Evolutionary conservation across 2,888 invertebrate species (phyloP).

Genomic region (Encarsia formosa): DNA sequence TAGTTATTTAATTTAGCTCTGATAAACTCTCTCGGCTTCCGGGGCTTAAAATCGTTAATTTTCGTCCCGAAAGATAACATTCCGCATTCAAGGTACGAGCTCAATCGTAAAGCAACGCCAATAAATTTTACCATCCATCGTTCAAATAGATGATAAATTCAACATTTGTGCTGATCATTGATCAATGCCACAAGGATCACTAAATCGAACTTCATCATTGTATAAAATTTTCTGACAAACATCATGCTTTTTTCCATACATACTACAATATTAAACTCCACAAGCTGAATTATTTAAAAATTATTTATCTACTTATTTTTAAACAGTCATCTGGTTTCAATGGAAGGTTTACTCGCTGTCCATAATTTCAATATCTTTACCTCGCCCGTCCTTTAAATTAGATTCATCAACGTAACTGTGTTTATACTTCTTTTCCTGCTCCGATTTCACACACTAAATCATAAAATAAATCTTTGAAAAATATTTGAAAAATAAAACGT

Average conservation of each 20-base stretch:
- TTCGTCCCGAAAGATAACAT: conserved; percentile 10
- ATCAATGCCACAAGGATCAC: conserved; percentile 23
- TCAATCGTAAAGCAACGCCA: conserved; percentile 1
- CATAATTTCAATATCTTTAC: conserved; percentile 41
- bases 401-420: conserved; percentile 48
- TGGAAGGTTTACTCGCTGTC: conserved; percentile 44
- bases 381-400: conserved; percentile 40
- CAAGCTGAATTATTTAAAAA: conserved; percentile 31
- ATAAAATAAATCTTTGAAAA: conserved; percentile 19
- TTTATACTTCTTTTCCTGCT: conserved; percentile 46
- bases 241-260: conserved; percentile 21
- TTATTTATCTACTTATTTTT: conserved; percentile 30
- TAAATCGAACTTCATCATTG: conserved; percentile 36
- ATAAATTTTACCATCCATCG: conserved; percentile 3
- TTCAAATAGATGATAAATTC: conserved; percentile 14
- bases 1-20: conserved; percentile 25
- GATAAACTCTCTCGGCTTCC: conserved; percentile 7
- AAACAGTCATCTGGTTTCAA: conserved; percentile 23
- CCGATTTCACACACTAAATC: conserved; percentile 47
- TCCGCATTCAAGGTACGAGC: conserved; percentile 12
- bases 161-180: conserved; percentile 11
- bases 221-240: conserved; percentile 31
- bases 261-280: conserved; percentile 33
- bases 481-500: not conserved
- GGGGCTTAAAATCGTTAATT: conserved; percentile 10